Conservation (phyloP, 1,140 invertebrate species). For the Archegozetes longisetosus region DNA sequence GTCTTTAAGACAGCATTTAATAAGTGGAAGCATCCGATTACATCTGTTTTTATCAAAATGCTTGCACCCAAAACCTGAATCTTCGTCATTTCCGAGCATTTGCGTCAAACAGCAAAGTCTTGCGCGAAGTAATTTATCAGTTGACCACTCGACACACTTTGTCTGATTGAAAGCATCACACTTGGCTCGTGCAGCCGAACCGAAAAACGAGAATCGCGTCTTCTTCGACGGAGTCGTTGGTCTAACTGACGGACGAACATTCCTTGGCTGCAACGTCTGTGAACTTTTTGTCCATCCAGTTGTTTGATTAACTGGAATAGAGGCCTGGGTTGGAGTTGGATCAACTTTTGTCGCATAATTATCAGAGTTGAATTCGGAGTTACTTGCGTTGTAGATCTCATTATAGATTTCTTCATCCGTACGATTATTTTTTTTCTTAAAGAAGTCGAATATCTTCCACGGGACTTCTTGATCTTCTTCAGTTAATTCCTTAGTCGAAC, state of each 20-base stretch:
- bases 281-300: neutral
- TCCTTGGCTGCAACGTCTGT: neutral
- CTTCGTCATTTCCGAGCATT: neutral
- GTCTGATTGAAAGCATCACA: neutral
- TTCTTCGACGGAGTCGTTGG: too few species aligned
- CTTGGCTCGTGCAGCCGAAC: neutral
- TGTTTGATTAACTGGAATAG: neutral
- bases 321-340: neutral
- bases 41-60: neutral
- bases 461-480: too few species aligned
- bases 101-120: conserved; percentile 13
- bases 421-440: neutral
- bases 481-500: neutral
- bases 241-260: too few species aligned
- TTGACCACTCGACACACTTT: conserved; percentile 11
- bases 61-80: neutral
- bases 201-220: neutral
- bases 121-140: conserved; percentile 2
- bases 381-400: neutral
- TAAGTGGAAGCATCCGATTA: conserved; percentile 3
- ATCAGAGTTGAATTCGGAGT: neutral
- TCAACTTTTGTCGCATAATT: neutral
- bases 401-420: neutral
- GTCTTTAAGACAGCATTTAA: conserved; percentile 11
- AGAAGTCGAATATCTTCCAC: neutral